These are phyloP conservation scores for Lepeophtheirus salmonis DNA, from an alignment of 1,140 invertebrate species.

Conservation along the genomic window DNA sequence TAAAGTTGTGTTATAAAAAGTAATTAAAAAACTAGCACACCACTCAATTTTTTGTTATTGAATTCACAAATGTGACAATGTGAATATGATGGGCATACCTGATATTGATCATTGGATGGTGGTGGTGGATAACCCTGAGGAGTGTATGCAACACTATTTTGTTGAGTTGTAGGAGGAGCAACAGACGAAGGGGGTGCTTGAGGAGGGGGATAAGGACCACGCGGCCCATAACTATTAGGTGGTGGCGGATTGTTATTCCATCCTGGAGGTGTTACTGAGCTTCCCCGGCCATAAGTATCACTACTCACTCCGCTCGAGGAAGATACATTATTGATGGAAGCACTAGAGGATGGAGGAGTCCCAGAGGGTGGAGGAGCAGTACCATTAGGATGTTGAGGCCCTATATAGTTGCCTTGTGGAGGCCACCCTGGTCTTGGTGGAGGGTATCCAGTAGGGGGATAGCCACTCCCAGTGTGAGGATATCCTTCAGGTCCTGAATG, in stretches of 20 bases:
- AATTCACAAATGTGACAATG: too few species aligned
- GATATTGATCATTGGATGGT: too few species aligned
- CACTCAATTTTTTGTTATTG: too few species aligned
- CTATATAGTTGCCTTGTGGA: neutral
- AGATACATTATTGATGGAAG: neutral
- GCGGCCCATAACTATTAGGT: neutral
- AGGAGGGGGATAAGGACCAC: neutral
- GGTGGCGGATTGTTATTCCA: neutral
- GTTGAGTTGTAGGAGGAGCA: too few species aligned
- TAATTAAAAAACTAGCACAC: too few species aligned
- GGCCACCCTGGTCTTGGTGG: neutral
- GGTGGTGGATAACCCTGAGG: too few species aligned
- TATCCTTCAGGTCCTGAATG: neutral
- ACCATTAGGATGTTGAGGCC: neutral
- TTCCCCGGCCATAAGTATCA: neutral
- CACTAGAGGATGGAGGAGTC: neutral
- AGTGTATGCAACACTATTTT: too few species aligned
- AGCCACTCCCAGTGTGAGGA: neutral
- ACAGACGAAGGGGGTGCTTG: neutral
- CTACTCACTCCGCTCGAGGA: neutral
- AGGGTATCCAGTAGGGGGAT: conserved; percentile 2
- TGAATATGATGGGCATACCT: too few species aligned
- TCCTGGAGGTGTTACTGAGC: neutral
- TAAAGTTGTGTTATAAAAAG: too few species aligned
- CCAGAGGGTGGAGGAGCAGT: neutral